Percentiles rank a stretch among this genome's conserved stretches.
These are phyloP conservation scores for Sylvia borin DNA, from an alignment of 2,797 vertebrate genomes.

Conservation along the genomic window DNA sequence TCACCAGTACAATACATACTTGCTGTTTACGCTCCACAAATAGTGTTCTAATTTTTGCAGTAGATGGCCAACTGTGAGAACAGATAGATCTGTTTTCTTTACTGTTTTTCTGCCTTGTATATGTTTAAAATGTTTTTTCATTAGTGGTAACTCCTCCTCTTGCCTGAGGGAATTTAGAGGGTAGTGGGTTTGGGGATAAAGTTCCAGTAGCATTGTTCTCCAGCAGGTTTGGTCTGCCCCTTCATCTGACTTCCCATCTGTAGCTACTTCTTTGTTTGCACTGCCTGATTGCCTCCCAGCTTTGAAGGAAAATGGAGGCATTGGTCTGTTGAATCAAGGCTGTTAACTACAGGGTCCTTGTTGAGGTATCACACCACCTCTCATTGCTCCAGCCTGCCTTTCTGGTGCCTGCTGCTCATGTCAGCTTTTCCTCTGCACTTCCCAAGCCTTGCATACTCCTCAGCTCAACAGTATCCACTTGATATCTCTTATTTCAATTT, in stretches of 20 bases:
- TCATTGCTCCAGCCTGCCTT: background rate
- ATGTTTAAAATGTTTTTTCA: background rate
- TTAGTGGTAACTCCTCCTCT: background rate
- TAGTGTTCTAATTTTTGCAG: background rate
- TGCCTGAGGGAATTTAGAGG: background rate
- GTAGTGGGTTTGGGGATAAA: background rate
- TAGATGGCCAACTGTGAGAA: background rate
- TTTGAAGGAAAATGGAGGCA: background rate
- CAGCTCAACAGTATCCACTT: background rate
- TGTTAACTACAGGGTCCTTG: background rate
- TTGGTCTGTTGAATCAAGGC: background rate
- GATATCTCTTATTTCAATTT: background rate
- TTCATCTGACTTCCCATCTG: background rate
- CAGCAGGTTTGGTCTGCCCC: background rate
- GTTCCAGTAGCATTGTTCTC: background rate
- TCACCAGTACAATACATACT: background rate
- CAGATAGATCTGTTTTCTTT: background rate
- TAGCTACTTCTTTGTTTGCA: background rate
- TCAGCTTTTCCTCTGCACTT: background rate
- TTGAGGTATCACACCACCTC: background rate
- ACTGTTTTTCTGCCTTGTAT: background rate
- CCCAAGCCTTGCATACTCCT: background rate
- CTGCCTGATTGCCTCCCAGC: background rate
- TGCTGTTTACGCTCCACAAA: background rate
- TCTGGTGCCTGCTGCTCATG: background rate